Conservation (phyloP, 2,113 vertebrate genomes). For the Pseudorhombus dupliciocellatus region DNA sequence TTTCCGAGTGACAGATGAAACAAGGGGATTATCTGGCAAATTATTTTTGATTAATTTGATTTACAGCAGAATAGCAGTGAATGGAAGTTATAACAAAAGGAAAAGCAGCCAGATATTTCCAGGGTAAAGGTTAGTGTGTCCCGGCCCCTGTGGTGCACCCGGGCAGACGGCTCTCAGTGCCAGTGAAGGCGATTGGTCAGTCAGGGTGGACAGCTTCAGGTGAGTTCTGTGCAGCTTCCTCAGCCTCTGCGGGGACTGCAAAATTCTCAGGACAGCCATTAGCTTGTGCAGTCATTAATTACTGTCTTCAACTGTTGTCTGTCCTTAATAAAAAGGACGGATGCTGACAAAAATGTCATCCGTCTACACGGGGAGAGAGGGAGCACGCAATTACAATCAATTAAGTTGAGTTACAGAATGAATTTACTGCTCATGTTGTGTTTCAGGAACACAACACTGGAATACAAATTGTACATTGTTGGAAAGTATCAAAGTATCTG, state of each 20-base stretch:
- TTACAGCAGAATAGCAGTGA: slow-evolving; percentile 31
- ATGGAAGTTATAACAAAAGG: slow-evolving; percentile 55
- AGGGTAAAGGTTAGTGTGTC: slow-evolving; percentile 71
- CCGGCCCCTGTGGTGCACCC: slow-evolving; percentile 54
- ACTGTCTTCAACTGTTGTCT: slow-evolving; percentile 61
- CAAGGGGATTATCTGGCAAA: slow-evolving; percentile 50
- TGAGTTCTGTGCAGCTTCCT: slow-evolving; percentile 45
- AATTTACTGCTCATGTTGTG: slow-evolving; percentile 21
- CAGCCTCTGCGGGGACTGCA: slow-evolving; percentile 64
- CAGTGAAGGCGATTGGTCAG: slow-evolving; percentile 66
- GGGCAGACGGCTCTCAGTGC: slow-evolving; percentile 51
- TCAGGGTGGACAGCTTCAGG: slow-evolving; percentile 64
- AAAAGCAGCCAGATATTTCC: slow-evolving; percentile 59
- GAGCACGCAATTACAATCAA: slow-evolving; percentile 47
- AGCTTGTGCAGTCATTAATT: slow-evolving; percentile 69
- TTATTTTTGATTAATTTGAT: slow-evolving; percentile 56
- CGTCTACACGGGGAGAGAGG: slow-evolving; percentile 23
- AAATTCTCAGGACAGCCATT: slow-evolving; percentile 64
- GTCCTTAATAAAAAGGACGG: slow-evolving; percentile 59
- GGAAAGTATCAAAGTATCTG: background rate
- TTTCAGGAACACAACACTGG: slow-evolving; percentile 21
- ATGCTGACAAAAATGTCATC: slow-evolving; percentile 45
- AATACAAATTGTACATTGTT: slow-evolving; percentile 6
- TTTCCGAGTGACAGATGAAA: slow-evolving; percentile 54
- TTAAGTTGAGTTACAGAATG: slow-evolving; percentile 27